A percentile compares a stretch with the other conserved stretches of the same genome.
Conservation (phyloP, 2,113 vertebrate species). For the Mirza zaza region DNA sequence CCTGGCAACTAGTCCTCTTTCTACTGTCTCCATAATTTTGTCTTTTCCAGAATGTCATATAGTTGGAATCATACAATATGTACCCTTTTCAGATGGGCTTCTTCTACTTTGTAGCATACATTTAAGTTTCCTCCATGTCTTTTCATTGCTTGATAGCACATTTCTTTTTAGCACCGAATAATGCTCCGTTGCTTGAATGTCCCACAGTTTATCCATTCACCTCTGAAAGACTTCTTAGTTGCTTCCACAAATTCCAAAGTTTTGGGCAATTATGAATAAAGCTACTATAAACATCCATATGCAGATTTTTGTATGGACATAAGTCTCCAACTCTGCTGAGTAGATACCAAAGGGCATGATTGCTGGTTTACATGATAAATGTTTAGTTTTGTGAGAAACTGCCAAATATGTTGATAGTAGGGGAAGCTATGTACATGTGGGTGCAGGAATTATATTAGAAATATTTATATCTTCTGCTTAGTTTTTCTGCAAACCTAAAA, state of each 20-base stretch:
- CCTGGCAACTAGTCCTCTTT: neutral
- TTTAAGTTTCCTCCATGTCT: neutral
- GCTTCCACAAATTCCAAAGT: neutral
- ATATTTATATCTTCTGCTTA: neutral
- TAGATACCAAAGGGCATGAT: neutral
- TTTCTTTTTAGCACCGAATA: neutral
- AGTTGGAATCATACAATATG: neutral
- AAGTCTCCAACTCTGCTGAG: neutral
- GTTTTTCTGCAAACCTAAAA: neutral
- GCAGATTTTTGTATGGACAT: neutral
- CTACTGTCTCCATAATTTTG: neutral
- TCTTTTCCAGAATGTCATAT: neutral
- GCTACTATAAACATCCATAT: neutral
- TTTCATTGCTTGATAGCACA: neutral
- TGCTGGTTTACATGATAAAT: neutral
- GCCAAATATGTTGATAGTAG: neutral
- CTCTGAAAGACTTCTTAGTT: neutral
- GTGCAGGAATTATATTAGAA: neutral
- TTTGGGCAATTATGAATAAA: neutral
- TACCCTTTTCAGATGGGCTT: neutral
- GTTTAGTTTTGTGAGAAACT: neutral
- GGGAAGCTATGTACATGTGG: neutral
- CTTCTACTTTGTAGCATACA: neutral
- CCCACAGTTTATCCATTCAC: neutral
- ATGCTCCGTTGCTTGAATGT: neutral